Conservation (phyloP, 2,888 invertebrate genomes). For the Spialia ferax region DNA sequence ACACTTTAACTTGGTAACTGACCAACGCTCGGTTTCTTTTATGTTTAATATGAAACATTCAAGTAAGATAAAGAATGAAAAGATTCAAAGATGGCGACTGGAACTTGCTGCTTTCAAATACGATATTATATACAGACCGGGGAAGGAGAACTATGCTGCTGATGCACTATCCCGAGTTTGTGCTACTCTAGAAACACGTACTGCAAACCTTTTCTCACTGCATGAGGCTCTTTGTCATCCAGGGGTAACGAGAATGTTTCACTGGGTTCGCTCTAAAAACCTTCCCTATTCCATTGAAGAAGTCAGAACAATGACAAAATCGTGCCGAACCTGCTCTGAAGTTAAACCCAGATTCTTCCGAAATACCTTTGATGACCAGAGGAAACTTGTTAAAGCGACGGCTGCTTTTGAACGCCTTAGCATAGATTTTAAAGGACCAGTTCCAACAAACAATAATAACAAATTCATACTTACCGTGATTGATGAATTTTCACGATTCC, state of each 20-base stretch:
- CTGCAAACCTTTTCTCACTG: too few relatives aligned
- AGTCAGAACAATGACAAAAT: background rate
- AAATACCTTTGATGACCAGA: background rate
- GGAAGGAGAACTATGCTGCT: background rate
- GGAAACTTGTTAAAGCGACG: background rate
- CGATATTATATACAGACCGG: background rate
- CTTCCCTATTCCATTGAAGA: conserved; percentile 43
- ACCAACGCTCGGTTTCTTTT: background rate
- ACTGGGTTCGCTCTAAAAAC: conserved; percentile 42
- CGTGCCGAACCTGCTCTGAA: background rate
- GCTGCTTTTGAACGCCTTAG: background rate
- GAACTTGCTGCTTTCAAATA: background rate
- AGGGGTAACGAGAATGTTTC: conserved; percentile 34
- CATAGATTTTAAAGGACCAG: background rate
- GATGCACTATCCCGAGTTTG: background rate
- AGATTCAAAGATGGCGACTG: background rate
- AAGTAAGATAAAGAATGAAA: background rate
- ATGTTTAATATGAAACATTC: background rate
- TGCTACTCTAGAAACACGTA: too few relatives aligned
- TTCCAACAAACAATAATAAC: conserved; percentile 39
- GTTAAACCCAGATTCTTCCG: background rate
- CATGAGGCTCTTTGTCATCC: background rate
- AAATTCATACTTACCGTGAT: conserved; percentile 43
- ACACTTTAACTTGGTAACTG: background rate
- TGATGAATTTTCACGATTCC: conserved; percentile 42